Evolutionary conservation across 92 coral and sea anemone genomes (phyloP).

Genomic region (Isaurus tuberculatus): DNA sequence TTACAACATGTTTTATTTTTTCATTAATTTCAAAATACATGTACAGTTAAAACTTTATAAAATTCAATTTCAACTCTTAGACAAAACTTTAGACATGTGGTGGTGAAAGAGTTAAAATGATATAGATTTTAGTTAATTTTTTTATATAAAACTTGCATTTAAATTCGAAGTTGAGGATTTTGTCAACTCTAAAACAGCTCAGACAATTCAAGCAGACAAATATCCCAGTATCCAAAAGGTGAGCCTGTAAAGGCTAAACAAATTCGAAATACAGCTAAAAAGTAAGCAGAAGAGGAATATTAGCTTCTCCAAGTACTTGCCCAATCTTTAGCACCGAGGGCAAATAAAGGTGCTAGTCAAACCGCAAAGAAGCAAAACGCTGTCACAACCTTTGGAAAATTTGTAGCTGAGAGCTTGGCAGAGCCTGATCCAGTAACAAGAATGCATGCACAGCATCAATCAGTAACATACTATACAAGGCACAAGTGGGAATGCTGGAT

Average conservation of each 20-base stretch:
- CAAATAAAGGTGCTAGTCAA: slow-evolving; percentile 3
- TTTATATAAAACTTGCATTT: no score
- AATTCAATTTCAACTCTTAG: no score
- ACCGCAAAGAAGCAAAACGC: slow-evolving; percentile 10
- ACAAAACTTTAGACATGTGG: no score
- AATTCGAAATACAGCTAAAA: background rate
- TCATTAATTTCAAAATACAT: no score
- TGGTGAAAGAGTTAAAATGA: no score
- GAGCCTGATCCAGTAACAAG: background rate
- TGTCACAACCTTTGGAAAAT: background rate
- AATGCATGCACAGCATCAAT: slow-evolving; percentile 3
- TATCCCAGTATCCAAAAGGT: background rate
- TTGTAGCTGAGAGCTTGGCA: slow-evolving; percentile 10
- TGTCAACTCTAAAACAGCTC: no score
- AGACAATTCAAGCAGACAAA: no score
- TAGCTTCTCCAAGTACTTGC: background rate
- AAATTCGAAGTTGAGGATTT: no score
- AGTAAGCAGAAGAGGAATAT: slow-evolving; percentile 8
- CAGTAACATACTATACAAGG: background rate
- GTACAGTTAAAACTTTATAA: no score
- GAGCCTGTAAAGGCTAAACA: background rate
- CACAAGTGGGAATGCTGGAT: slow-evolving; percentile 22
- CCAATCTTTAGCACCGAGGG: background rate
- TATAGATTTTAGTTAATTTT: no score
- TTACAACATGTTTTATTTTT: no score